These are phyloP conservation scores for Margaritifera margaritifera DNA, from an alignment of 2,888 invertebrate genomes.

Conservation along the genomic window DNA sequence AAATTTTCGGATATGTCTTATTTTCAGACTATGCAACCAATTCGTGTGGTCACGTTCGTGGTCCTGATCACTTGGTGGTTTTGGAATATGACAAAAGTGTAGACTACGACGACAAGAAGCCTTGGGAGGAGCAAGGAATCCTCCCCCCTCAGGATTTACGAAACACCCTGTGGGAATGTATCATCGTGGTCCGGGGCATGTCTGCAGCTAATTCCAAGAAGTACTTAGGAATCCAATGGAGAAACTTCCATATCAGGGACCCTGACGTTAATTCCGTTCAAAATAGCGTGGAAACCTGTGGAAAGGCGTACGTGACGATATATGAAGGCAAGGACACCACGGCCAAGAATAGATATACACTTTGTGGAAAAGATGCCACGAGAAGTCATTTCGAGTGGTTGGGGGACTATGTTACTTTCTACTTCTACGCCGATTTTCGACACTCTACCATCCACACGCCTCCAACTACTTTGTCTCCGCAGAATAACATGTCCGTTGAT, in stretches of 20 bases:
- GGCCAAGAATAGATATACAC: constrained; percentile 18
- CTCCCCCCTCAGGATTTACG: constrained; percentile 16
- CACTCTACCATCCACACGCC: constrained; percentile 16
- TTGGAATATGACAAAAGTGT: constrained; percentile 42
- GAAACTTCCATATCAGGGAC: constrained; percentile 39
- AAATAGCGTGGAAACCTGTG: constrained; percentile 33
- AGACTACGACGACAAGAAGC: constrained; percentile 23
- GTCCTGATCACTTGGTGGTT: constrained; percentile 40
- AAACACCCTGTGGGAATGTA: constrained; percentile 35
- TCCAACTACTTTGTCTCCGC: background rate
- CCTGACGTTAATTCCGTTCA: constrained; percentile 25
- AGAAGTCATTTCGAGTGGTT: constrained; percentile 32
- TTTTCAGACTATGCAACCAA: constrained; percentile 42
- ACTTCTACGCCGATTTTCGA: constrained; percentile 39
- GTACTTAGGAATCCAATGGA: constrained; percentile 37
- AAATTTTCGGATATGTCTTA: background rate
- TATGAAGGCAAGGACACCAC: constrained; percentile 33
- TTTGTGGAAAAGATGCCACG: constrained; percentile 39
- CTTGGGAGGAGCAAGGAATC: constrained; percentile 24
- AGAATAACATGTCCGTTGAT: constrained; percentile 7
- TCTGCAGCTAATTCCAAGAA: constrained; percentile 31
- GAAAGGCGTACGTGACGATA: constrained; percentile 45
- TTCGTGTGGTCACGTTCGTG: constrained; percentile 43
- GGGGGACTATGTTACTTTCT: constrained; percentile 38
- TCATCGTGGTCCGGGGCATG: constrained; percentile 40